phyloP scores from a whole-genome alignment of 2,888 invertebrate species.

The Rotaria macrura region DNA sequence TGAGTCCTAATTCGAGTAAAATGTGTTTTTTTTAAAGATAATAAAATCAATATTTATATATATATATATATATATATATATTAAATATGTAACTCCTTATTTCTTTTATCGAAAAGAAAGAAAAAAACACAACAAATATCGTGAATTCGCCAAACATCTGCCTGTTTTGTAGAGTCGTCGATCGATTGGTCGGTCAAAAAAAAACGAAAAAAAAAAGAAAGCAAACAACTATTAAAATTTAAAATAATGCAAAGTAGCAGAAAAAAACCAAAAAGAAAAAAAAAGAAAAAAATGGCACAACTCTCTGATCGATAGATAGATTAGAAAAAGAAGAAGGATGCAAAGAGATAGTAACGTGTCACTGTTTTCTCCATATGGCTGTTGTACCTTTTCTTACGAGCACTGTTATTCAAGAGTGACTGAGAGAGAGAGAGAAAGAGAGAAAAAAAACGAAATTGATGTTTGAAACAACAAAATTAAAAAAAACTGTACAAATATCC shows the following conservation, averaged over 20 bases:
- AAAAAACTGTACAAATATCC: background rate
- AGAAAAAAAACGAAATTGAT: background rate
- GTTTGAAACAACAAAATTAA: background rate
- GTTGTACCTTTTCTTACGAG: background rate
- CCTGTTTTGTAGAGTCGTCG: conserved; percentile 15
- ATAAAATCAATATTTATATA: background rate
- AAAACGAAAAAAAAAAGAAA: background rate
- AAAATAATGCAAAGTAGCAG: conserved; percentile 12
- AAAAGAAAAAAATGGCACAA: background rate
- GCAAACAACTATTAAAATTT: conserved; percentile 4
- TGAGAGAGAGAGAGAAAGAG: background rate
- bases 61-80: background rate
- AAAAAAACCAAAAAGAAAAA: background rate
- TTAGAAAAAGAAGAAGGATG: background rate
- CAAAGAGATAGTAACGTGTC: background rate
- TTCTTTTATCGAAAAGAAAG: background rate
- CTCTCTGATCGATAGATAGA: background rate
- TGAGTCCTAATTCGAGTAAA: background rate
- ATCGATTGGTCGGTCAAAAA: background rate
- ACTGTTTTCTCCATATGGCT: background rate
- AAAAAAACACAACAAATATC: conserved; percentile 11
- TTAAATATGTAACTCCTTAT: conserved; percentile 12
- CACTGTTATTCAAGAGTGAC: background rate
- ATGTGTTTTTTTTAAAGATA: background rate
- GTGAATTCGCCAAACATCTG: conserved; percentile 12